Conservation (phyloP, 2,888 invertebrate genomes). For the Ennomos erosarius region DNA sequence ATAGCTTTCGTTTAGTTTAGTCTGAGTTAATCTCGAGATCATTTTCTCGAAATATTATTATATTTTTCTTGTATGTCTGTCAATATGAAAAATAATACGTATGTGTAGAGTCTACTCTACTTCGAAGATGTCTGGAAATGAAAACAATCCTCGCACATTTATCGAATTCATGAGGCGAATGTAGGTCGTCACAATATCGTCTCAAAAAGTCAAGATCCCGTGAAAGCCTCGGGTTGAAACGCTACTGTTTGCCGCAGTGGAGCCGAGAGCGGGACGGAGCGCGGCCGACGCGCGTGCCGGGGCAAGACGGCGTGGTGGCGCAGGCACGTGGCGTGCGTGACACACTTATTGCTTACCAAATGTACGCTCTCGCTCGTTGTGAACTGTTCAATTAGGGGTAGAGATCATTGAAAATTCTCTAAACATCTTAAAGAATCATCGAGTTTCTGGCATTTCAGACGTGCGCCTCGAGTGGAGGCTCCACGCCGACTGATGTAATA, state of each 20-base stretch:
- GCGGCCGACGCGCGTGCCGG: not conserved
- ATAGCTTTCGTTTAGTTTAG: too few species aligned
- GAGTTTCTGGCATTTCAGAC: constrained; percentile 11
- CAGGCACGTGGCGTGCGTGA: constrained; percentile 13
- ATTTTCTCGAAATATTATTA: too few species aligned
- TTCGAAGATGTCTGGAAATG: not conserved
- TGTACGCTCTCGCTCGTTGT: not conserved
- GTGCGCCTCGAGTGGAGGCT: constrained; percentile 40
- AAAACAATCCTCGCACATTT: constrained; percentile 34
- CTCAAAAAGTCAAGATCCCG: constrained; percentile 55
- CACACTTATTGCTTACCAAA: constrained; percentile 33
- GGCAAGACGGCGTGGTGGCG: constrained; percentile 8
- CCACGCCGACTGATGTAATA: constrained; percentile 51
- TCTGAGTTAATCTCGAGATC: too few species aligned
- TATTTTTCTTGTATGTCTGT: too few species aligned
- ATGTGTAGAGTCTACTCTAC: too few species aligned
- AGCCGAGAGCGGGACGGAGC: constrained; percentile 55
- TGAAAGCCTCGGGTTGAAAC: constrained; percentile 60
- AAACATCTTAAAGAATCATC: constrained; percentile 3
- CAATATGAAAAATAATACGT: too few species aligned
- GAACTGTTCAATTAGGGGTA: constrained; percentile 8
- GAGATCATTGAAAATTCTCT: constrained; percentile 4
- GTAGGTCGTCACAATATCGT: constrained; percentile 41
- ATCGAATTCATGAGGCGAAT: constrained; percentile 43
- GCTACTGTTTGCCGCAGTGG: constrained; percentile 78